A percentile compares a stretch with the other conserved stretches of the same genome.
These are phyloP conservation scores for Schlechtendalia chinensis DNA, from an alignment of 1,140 invertebrate genomes.

Conservation along the genomic window DNA sequence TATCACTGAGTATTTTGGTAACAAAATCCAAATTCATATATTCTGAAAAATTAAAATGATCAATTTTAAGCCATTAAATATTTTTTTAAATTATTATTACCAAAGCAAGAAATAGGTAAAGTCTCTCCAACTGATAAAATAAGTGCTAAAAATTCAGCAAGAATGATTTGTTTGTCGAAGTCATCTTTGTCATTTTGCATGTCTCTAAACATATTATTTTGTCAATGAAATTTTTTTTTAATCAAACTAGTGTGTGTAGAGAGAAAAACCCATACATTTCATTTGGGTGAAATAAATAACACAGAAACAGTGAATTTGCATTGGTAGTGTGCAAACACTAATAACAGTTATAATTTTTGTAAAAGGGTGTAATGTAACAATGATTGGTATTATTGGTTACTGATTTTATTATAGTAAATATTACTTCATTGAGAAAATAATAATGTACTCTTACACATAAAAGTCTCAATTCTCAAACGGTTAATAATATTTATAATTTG, in stretches of 20 bases:
- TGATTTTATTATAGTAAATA: not conserved
- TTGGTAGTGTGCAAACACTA: not conserved
- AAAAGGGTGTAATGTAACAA: not conserved
- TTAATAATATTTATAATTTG: conserved; percentile 2
- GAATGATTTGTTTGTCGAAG: conserved; percentile 8
- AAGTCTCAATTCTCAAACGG: not conserved
- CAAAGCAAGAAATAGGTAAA: conserved; percentile 35
- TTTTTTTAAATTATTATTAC: not conserved
- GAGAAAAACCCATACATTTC: not conserved
- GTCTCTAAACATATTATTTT: conserved; percentile 25
- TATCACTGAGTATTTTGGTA: conserved; percentile 18
- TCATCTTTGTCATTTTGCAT: conserved; percentile 27
- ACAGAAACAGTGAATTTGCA: not conserved
- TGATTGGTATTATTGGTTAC: not conserved
- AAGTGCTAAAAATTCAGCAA: conserved; percentile 39
- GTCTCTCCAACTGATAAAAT: conserved; percentile 38
- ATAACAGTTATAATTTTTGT: not conserved
- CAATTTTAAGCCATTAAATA: not conserved
- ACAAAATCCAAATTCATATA: conserved; percentile 46
- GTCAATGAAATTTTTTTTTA: not conserved
- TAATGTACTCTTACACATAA: not conserved
- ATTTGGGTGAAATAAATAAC: not conserved
- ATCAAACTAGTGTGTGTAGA: not conserved
- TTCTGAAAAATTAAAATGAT: not conserved
- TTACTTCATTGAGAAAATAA: conserved; percentile 10